These are phyloP conservation scores for Papilio dardanus DNA, from an alignment of 1,140 invertebrate species.

Conservation along the genomic window DNA sequence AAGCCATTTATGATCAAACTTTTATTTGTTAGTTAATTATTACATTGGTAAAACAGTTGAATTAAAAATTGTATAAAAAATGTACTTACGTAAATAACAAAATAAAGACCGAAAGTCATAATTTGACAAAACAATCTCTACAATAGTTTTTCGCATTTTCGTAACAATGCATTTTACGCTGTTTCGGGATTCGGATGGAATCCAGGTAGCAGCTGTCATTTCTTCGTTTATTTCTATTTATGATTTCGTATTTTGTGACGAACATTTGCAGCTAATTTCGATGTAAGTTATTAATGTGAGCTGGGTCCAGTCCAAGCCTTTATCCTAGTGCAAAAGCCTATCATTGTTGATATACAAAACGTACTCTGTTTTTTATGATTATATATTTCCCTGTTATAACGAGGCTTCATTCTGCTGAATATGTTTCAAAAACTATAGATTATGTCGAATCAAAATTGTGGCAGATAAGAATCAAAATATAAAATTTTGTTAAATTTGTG, in stretches of 20 bases:
- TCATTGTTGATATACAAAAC: background rate
- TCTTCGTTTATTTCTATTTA: slow-evolving; percentile 29
- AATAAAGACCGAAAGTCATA: background rate
- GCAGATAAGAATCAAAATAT: too few relatives aligned
- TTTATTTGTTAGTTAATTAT: too few relatives aligned
- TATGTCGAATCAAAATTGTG: too few relatives aligned
- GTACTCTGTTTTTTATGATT: background rate
- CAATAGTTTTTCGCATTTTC: slow-evolving; percentile 34
- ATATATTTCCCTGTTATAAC: background rate
- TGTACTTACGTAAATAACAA: slow-evolving; percentile 3
- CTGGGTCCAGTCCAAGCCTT: too few relatives aligned
- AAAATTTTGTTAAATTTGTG: too few relatives aligned
- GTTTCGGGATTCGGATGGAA: slow-evolving; percentile 30
- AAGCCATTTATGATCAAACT: too few relatives aligned
- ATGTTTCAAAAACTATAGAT: too few relatives aligned
- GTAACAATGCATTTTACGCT: slow-evolving; percentile 35
- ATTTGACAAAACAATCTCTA: slow-evolving; percentile 30
- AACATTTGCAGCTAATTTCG: background rate
- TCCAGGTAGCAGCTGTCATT: slow-evolving; percentile 35
- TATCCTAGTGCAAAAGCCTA: background rate
- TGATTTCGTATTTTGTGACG: slow-evolving; percentile 35
- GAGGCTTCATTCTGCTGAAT: too few relatives aligned
- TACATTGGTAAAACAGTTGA: background rate
- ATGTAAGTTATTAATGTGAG: slow-evolving; percentile 7
- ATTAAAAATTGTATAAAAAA: slow-evolving; percentile 6